Conservation (phyloP, 2,888 invertebrate genomes). For the Apotomis betuletana region DNA sequence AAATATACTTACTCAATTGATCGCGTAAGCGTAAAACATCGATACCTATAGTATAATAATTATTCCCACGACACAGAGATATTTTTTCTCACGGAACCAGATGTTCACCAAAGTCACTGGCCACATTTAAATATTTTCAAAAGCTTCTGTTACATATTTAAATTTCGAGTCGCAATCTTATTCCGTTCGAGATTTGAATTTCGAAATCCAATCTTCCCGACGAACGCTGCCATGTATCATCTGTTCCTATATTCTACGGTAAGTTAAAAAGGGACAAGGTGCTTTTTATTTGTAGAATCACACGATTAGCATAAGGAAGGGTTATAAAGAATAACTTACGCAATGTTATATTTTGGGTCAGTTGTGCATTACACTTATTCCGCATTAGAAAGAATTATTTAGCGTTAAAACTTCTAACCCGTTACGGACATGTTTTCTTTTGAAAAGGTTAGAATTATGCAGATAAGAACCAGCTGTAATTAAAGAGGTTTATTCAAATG, state of each 20-base stretch:
- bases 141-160: slow-evolving; percentile 34
- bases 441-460: slow-evolving; percentile 48
- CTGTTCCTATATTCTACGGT: slow-evolving; percentile 22
- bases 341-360: slow-evolving; percentile 4
- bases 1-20: too few species aligned
- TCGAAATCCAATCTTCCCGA: slow-evolving; percentile 14
- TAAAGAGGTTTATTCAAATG: slow-evolving; percentile 64
- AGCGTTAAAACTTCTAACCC: background rate
- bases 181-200: slow-evolving; percentile 17
- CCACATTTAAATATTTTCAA: slow-evolving; percentile 38
- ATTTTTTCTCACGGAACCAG: slow-evolving; percentile 29
- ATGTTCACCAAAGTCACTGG: slow-evolving; percentile 27
- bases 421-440: slow-evolving; percentile 13
- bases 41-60: too few species aligned
- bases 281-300: slow-evolving; percentile 44
- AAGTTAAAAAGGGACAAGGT: slow-evolving; percentile 24
- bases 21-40: too few species aligned
- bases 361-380: background rate
- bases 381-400: background rate
- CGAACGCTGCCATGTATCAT: background rate
- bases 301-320: slow-evolving; percentile 59
- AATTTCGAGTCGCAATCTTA: slow-evolving; percentile 29
- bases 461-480: slow-evolving; percentile 59
- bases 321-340: slow-evolving; percentile 45
- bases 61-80: too few species aligned